Evolutionary conservation across 2,797 vertebrate genomes (phyloP), one percentile per base, ranked within the genome.

Genomic region (Allobates femoralis): DNA sequence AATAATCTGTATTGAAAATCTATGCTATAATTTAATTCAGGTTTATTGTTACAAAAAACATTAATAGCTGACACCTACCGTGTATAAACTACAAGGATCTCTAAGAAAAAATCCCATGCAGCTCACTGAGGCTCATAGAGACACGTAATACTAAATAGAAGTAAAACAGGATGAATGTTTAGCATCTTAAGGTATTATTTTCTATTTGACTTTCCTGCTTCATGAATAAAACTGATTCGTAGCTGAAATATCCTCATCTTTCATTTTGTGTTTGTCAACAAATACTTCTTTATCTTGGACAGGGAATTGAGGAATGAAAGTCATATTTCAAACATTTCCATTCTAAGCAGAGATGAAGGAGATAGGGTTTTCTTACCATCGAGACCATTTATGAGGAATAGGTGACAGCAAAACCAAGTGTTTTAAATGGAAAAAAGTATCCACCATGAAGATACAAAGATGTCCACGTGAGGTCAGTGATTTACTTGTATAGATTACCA

Each of bases 91-190:
- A 90, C 87, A 77, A 55, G 71, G 12, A 83, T 90, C 79, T 90
- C 21, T 88, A 90, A 89, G 75, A 81, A 91, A 91, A 87, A 14
- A 46, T 3, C n/a, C 37, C 69, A 73, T 83, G 85, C 87, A 16
- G 51, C 67, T 85, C 11, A 79, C 8, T 50, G 60, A 86, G 88
- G 37, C 58, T 87, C 0, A 0, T 26, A 80, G 88, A 91, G n/a
- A n/a, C n/a, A 76, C 79, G 23, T 89, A 67, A 58, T 21, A 41
- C 90, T 41, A 88, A 85, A 90, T 79, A 58, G 50, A 85, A 91
- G 90, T 89, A 88, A 89, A 60, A 77, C 89, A 83, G 83, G 87
- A 88, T 85, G 85, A 37, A 90, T 69, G 77, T 62, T 32, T 77
- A 66, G 7, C 60, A 56, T 56, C 34, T 23, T 28, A 80, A 46